These are phyloP conservation scores for Catocala fraxini DNA, from an alignment of 2,888 invertebrate species.

Conservation along the genomic window DNA sequence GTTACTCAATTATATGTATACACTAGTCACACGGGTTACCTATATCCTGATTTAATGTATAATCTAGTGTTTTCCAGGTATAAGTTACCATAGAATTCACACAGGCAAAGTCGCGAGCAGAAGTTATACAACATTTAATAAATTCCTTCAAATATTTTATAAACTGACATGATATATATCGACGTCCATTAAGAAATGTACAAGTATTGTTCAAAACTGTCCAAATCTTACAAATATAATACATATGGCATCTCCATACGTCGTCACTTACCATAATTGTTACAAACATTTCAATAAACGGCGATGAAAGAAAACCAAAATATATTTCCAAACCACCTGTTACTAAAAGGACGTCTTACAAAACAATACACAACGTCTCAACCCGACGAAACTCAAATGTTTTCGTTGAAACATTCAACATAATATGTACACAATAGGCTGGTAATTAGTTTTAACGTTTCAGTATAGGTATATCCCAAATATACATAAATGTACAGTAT, in stretches of 20 bases:
- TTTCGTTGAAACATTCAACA: slow-evolving; percentile 3
- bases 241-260: background rate
- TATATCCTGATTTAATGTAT: too few relatives aligned
- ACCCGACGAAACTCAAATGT: background rate
- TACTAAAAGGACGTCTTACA: slow-evolving; percentile 5
- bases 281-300: slow-evolving; percentile 7
- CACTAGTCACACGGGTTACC: too few relatives aligned
- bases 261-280: slow-evolving; percentile 12
- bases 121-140: too few relatives aligned
- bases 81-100: too few relatives aligned
- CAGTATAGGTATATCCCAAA: too few relatives aligned
- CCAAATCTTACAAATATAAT: slow-evolving; percentile 5
- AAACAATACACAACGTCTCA: slow-evolving; percentile 3
- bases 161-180: too few relatives aligned
- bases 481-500: too few relatives aligned
- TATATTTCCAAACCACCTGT: slow-evolving; percentile 9
- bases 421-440: background rate
- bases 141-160: too few relatives aligned
- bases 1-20: too few relatives aligned
- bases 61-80: too few relatives aligned
- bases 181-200: background rate
- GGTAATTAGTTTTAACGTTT: too few relatives aligned
- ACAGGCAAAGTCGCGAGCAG: too few relatives aligned
- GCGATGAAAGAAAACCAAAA: slow-evolving; percentile 4
- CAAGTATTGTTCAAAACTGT: background rate